Evolutionary conservation across 2,797 vertebrate genomes (phyloP), one percentile per base, ranked within the genome.

Genomic region (Halcyon leucocephala): DNA sequence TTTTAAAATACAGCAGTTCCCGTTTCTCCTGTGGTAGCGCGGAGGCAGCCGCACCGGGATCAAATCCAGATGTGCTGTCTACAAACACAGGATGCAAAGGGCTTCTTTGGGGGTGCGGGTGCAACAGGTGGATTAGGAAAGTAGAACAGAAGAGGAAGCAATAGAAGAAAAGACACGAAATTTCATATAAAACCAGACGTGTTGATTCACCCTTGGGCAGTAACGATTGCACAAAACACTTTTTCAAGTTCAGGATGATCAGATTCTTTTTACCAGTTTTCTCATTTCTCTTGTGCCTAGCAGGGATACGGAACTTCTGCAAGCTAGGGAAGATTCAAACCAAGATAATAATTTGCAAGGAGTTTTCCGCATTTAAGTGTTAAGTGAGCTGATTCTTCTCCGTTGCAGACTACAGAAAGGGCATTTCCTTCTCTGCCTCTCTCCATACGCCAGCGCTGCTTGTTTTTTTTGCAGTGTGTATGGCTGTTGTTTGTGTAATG

Each of bases 401-500:
- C 41, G 31, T 60, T 62, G 20, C 37, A 52, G 18, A 39, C 82
- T 33, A 25, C 33, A 86, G 86, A 92, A 61, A 58, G 78, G 61
- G 77, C 77, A 66, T 84, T 95, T 96, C 46, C 58, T 62, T 78
- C 3, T 6, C 62, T 77, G 55, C 66, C 61, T 91, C 66, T 67
- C 44, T 64, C 62, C 2, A 0, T 64, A 25, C 51, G 15, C 60
- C n/a, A 14, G 61, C 24, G 26, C 70, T 35, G 17, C 78, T 35
- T 74, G 61, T 16, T 74, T 55, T 46, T 55, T 88, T 71, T 66
- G 12, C 86, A 82, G 28, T 3, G 0, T 15, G 25, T 69, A 3
- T 73, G 80, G 66, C 77, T 89, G 88, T 89, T 95, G 93, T 94
- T 96, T 92, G 93, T 92, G 89, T 96, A 96, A 93, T 71, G 93